Base-by-base conservation (phyloP, 2,888 invertebrate genomes). In the Acanthosoma haemorrhoidale region DNA sequence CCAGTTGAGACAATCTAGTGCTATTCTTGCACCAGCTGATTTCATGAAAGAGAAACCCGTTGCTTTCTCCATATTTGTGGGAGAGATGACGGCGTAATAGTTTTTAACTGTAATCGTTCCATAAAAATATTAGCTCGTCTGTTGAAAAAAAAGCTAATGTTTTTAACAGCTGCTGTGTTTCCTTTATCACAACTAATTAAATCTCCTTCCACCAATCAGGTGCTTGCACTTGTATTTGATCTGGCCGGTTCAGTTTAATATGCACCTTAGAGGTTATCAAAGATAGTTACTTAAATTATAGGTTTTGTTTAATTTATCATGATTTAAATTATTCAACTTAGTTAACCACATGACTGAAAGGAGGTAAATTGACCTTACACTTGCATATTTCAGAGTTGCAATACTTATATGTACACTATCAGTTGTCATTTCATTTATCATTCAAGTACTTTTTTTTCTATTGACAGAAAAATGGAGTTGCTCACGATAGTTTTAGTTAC, bases 161-260 rank as follows among this genome's bases (percentile, higher is more conserved):
- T n/a, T n/a, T n/a, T n/a, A n/a, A n/a, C n/a, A n/a, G n/a, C n/a
- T n/a, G n/a, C n/a, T n/a, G n/a, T n/a, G n/a, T n/a, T n/a, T n/a
- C n/a, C n/a, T n/a, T n/a, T n/a, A n/a, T n/a, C n/a, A n/a, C n/a
- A n/a, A n/a, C n/a, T n/a, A n/a, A n/a, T n/a, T n/a, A n/a, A n/a
- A n/a, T n/a, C n/a, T n/a, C n/a, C n/a, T n/a, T n/a, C n/a, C 21
- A 16, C 70, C 70, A 70, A 70, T 70, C 63, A 64, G 57, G n/a
- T 64, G 43, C 57, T 51, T 70, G 70, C 70, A 70, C 70, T 70
- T 70, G 70, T 68, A 68, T 68, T 15, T 2, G 43, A 11, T 67
- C 5, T 67, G 29, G 57, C 57, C 67, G 67, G 43, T 67, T 67
- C 15, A 39, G 64, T 64, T 64, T 64, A 31, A 64, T 21, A 61